These are phyloP conservation scores for Cossypha niveicapilla DNA, from an alignment of 2,797 vertebrate genomes.

Conservation along the genomic window DNA sequence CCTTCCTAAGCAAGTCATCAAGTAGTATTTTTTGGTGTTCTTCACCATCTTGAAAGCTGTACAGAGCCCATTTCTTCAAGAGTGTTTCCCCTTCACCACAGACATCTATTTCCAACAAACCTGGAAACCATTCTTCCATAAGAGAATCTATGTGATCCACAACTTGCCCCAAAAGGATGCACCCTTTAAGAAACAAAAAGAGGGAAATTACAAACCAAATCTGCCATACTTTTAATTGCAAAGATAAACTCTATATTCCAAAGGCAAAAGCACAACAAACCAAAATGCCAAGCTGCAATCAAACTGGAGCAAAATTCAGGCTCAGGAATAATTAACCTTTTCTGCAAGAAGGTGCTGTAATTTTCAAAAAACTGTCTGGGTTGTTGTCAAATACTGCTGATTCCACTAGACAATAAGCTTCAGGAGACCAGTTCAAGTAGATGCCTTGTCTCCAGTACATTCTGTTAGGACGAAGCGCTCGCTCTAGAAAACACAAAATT, in stretches of 20 bases:
- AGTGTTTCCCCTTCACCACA: conserved; percentile 90
- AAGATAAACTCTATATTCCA: neutral
- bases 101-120: conserved; percentile 88
- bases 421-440: conserved; percentile 92
- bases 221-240: neutral
- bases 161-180: conserved; percentile 90
- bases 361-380: conserved; percentile 87
- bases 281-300: conserved; percentile 24
- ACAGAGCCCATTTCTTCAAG: conserved; percentile 94
- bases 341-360: conserved; percentile 89
- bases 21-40: conserved; percentile 86
- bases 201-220: neutral
- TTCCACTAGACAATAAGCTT: conserved; percentile 93
- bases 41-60: conserved; percentile 88
- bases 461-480: conserved; percentile 82
- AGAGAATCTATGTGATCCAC: conserved; percentile 96
- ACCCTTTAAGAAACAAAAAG: conserved; percentile 75
- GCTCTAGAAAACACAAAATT: conserved; percentile 73
- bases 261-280: conserved; percentile 3
- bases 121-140: conserved; percentile 97
- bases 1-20: conserved; percentile 86
- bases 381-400: conserved; percentile 79
- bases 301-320: conserved; percentile 11
- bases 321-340: conserved; percentile 81
- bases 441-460: conserved; percentile 94